Conservation (phyloP, 64 coral and sea anemone genomes). For the Platygyra sinensis region DNA sequence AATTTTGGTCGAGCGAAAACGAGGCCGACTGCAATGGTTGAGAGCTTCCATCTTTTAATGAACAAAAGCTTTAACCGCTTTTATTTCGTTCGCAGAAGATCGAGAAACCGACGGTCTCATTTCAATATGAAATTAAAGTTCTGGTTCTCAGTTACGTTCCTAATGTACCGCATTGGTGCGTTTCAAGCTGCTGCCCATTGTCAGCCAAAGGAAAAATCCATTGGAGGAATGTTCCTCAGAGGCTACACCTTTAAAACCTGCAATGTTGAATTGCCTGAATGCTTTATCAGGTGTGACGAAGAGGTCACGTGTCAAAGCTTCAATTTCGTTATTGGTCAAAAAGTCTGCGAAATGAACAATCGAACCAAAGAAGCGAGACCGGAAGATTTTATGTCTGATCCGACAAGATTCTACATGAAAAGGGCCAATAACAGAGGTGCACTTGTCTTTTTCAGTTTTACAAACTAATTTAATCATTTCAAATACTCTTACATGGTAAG, state of each 20-base stretch:
- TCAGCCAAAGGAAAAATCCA: not conserved
- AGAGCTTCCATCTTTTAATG: too few relatives aligned
- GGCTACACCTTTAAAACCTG: not conserved
- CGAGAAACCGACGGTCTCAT: too few relatives aligned
- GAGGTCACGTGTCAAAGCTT: not conserved
- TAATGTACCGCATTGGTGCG: not conserved
- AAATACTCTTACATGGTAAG: too few relatives aligned
- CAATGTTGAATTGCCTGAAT: not conserved
- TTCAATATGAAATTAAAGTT: not conserved
- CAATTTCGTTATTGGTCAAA: not conserved
- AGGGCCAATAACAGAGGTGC: not conserved
- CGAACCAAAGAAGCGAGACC: slow-evolving; percentile 24
- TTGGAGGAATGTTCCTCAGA: slow-evolving; percentile 1
- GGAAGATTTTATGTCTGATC: not conserved
- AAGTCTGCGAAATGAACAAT: slow-evolving; percentile 6
- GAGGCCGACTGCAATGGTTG: too few relatives aligned
- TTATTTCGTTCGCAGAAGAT: too few relatives aligned
- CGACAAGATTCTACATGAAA: not conserved
- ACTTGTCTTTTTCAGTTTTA: not conserved
- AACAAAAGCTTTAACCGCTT: too few relatives aligned
- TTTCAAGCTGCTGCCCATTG: not conserved
- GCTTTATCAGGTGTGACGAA: not conserved
- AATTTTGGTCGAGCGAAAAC: too few relatives aligned
- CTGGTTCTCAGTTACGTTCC: not conserved
- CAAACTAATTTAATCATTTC: too few relatives aligned